Evolutionary conservation across 2,797 vertebrate genomes (phyloP), one percentile per base, ranked within the genome.

Genomic region (Periparus ater): DNA sequence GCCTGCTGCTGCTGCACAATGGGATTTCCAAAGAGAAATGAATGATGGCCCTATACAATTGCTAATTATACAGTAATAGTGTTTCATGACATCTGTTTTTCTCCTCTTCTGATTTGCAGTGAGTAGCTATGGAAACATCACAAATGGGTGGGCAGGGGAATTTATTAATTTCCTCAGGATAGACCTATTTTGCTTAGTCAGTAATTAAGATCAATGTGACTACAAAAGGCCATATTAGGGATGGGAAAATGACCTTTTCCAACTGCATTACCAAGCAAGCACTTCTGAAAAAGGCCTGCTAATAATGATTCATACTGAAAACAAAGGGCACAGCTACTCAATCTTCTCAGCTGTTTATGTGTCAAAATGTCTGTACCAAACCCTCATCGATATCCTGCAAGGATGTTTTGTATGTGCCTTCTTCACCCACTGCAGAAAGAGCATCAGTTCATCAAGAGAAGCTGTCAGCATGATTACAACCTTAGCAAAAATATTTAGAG

Each of bases 151-250:
- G 74, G 54, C 57, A 77, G 45, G n/a, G 55, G 45, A 66, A 66
- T 90, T 90, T 70, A 67, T 70, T 29, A 15, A 74, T 82, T 74
- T 83, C 55, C 72, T 92, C 72, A 36, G 63, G 78, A 82, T 55
- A 71, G 71, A 73, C 78, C 55, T 80, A 0, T 92, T 95, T 95
- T 95, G 89, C 94, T 95, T 94, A 89, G 61, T 95, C 94, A 96
- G 79, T 95, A 80, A 95, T 93, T 84, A 79, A 42, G 74, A 93
- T 65, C 79, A 90, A 71, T 84, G 73, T 48, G 55, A 89, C 34
- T 70, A 53, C 55, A 78, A 74, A 81, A 95, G 53, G 42, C 63
- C 58, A 17, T 30, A 11, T 47, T 79, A 77, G 63, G 61, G 79
- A 53, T 48, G 66, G 60, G 51, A 44, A 94, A 91, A 75, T 74